Conservation (phyloP, 2,888 invertebrate genomes). For the Sipha maydis region DNA sequence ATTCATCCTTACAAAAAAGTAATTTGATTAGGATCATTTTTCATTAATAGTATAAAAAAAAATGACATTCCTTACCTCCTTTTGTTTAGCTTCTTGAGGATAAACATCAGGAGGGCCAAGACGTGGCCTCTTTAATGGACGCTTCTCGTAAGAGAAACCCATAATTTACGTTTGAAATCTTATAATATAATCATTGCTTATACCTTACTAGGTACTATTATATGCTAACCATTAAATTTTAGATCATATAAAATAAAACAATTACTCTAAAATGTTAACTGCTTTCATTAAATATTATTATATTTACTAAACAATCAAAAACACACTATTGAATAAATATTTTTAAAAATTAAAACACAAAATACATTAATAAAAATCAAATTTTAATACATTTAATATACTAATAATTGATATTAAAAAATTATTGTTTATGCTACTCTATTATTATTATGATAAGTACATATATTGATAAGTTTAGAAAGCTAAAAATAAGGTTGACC, state of each 20-base stretch:
- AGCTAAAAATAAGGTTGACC: background rate
- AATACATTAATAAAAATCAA: background rate
- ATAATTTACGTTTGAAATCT: constrained; percentile 70
- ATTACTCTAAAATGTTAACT: background rate
- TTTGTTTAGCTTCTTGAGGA: constrained; percentile 96
- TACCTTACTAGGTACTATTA: background rate
- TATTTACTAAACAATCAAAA: background rate
- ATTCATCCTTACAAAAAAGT: constrained; percentile 76
- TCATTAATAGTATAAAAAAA: constrained; percentile 1
- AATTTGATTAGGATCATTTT: background rate
- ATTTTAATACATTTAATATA: background rate
- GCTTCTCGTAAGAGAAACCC: constrained; percentile 88
- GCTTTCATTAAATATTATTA: background rate
- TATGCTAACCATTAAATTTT: background rate
- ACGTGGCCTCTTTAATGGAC: constrained; percentile 90
- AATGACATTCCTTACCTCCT: constrained; percentile 73
- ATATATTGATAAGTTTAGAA: constrained; percentile 9
- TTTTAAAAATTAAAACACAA: background rate
- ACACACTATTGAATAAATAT: background rate
- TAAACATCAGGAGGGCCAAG: constrained; percentile 97
- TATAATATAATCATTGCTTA: constrained; percentile 10
- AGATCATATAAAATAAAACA: background rate
- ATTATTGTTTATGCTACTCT: constrained; percentile 34
- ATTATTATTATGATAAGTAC: constrained; percentile 37
- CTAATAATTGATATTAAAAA: background rate